phyloP scores from a whole-genome alignment of 2,113 vertebrate genomes.

The Oreocharis arfaki region DNA sequence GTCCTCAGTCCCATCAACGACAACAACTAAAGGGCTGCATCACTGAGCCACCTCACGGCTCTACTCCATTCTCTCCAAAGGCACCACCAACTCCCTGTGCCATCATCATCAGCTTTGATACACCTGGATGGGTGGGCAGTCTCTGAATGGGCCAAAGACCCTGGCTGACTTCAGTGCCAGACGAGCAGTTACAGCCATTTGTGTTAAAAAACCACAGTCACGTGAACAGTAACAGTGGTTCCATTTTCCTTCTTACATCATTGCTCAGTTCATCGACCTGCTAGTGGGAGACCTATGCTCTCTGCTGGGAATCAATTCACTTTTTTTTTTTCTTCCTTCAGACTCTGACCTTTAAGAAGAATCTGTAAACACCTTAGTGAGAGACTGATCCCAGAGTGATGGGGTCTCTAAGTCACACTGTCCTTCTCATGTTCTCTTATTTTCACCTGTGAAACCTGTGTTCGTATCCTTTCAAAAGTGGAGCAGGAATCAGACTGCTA shows the following conservation, averaged over 20 bases:
- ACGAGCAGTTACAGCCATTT: background rate
- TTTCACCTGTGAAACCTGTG: background rate
- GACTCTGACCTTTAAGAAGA: background rate
- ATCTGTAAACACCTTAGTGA: background rate
- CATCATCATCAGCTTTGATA: background rate
- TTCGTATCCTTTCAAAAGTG: background rate
- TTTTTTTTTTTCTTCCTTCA: background rate
- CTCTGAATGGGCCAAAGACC: background rate
- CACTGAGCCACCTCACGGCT: accelerated
- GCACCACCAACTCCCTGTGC: background rate
- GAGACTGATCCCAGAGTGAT: background rate
- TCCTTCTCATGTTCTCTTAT: background rate
- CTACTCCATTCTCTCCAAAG: background rate
- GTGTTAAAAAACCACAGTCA: background rate
- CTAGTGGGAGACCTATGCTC: background rate
- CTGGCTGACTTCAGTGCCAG: background rate
- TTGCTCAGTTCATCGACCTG: background rate
- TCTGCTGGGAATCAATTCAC: background rate
- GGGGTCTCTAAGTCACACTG: background rate
- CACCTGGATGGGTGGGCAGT: accelerated
- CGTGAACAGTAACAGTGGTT: background rate
- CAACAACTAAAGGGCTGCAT: background rate
- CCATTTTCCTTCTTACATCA: background rate
- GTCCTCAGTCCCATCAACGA: background rate
- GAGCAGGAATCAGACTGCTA: background rate